These are phyloP conservation scores for Leptinotarsa defecta DNA, from an alignment of 1,140 invertebrate species.

Conservation along the genomic window DNA sequence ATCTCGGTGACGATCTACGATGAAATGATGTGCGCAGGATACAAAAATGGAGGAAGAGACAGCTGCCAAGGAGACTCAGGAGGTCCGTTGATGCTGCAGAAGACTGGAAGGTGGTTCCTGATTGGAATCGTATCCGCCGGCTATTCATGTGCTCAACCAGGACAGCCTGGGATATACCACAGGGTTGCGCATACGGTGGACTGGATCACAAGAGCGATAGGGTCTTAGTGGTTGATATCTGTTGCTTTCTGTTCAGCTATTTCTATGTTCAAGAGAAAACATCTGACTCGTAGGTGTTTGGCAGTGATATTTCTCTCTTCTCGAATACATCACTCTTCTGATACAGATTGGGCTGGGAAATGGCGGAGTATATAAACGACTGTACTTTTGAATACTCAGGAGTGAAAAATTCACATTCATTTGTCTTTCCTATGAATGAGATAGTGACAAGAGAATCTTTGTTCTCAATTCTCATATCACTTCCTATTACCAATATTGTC, in stretches of 20 bases:
- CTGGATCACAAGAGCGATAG: conserved; percentile 71
- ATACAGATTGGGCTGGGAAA: no score
- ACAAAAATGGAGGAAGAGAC: conserved; percentile 86
- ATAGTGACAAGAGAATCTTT: no score
- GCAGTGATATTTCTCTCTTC: no score
- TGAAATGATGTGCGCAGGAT: conserved; percentile 97
- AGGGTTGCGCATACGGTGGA: conserved; percentile 91
- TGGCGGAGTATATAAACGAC: no score
- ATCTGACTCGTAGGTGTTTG: no score
- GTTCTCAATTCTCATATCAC: no score
- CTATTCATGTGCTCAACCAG: conserved; percentile 88
- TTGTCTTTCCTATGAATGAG: no score
- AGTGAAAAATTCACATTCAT: no score
- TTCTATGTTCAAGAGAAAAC: background rate
- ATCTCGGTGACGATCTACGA: conserved; percentile 94
- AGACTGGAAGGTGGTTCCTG: conserved; percentile 83
- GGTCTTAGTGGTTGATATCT: background rate
- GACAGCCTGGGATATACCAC: conserved; percentile 93
- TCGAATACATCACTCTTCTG: no score
- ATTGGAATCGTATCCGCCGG: conserved; percentile 92
- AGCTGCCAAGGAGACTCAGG: conserved; percentile 80
- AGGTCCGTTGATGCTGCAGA: conserved; percentile 86
- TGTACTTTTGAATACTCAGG: no score
- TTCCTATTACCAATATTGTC: no score
- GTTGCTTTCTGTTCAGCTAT: background rate